Evolutionary conservation across 1,140 invertebrate species (phyloP).

Genomic region (Limonius californicus): DNA sequence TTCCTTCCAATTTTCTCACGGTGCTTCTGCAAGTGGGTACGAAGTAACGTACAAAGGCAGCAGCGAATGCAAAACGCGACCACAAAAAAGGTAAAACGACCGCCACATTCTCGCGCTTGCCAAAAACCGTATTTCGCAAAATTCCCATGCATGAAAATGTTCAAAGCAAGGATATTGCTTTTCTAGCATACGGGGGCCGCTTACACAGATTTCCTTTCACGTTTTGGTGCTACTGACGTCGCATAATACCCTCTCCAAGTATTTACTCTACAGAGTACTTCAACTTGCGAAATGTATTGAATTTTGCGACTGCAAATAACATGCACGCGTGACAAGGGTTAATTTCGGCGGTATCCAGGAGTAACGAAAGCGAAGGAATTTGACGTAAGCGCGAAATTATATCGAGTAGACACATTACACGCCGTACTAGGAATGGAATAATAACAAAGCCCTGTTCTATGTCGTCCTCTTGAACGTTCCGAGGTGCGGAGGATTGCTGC

Average conservation of each 20-base stretch:
- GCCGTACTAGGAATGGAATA: no score
- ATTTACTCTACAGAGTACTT: background rate
- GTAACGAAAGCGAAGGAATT: no score
- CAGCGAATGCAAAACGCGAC: background rate
- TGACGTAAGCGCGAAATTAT: no score
- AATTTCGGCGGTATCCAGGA: no score
- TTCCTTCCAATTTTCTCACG: no score
- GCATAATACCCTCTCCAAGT: background rate
- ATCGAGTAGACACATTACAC: no score
- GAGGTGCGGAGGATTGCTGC: no score
- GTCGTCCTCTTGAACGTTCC: no score
- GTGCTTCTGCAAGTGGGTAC: background rate
- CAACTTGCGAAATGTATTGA: conserved; percentile 6
- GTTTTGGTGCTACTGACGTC: background rate
- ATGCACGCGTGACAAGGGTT: no score
- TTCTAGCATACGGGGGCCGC: background rate
- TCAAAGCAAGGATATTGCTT: conserved; percentile 15
- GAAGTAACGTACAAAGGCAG: background rate
- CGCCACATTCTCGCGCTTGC: background rate
- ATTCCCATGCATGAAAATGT: conserved; percentile 11
- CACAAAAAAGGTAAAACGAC: background rate
- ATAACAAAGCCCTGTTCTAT: no score
- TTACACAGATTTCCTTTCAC: conserved; percentile 11
- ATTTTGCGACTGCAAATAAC: background rate
- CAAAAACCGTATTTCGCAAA: background rate